These are phyloP conservation scores for Myrmophylax atrothorax DNA, from an alignment of 2,113 vertebrate genomes.

Conservation along the genomic window DNA sequence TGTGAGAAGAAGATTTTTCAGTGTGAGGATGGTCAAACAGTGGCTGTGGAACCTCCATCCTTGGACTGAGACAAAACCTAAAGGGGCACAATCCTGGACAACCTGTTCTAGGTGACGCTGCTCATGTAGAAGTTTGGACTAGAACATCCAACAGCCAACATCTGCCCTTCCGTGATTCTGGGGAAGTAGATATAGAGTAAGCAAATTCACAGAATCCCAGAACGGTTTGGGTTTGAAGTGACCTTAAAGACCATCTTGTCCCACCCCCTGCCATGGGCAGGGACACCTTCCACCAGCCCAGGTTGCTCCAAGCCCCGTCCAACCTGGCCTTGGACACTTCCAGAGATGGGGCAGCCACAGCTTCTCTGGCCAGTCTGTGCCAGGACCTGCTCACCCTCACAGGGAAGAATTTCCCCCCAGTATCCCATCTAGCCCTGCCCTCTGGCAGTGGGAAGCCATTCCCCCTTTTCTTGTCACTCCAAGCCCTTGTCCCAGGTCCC, in stretches of 20 bases:
- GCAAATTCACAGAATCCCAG: neutral
- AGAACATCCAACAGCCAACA: neutral
- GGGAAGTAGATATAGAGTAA: neutral
- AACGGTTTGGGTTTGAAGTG: neutral
- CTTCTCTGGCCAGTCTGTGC: rapidly evolving
- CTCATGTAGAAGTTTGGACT: neutral
- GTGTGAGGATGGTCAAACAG: neutral
- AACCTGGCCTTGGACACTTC: rapidly evolving
- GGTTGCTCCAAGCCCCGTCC: rapidly evolving
- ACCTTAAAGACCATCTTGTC: neutral
- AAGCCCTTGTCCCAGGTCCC: rapidly evolving
- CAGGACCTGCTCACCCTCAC: rapidly evolving
- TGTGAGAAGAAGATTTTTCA: neutral
- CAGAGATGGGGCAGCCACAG: neutral
- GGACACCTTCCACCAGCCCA: rapidly evolving
- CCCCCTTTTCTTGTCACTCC: neutral
- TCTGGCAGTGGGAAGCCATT: neutral
- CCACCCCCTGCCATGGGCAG: neutral
- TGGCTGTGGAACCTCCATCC: neutral
- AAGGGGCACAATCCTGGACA: rapidly evolving
- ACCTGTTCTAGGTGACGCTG: neutral
- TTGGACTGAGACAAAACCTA: neutral
- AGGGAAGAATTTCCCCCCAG: neutral
- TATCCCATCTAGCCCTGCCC: rapidly evolving
- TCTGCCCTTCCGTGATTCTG: neutral